These are phyloP conservation scores for Heliopora coerulea DNA, from an alignment of 92 coral and sea anemone species.

Conservation along the genomic window DNA sequence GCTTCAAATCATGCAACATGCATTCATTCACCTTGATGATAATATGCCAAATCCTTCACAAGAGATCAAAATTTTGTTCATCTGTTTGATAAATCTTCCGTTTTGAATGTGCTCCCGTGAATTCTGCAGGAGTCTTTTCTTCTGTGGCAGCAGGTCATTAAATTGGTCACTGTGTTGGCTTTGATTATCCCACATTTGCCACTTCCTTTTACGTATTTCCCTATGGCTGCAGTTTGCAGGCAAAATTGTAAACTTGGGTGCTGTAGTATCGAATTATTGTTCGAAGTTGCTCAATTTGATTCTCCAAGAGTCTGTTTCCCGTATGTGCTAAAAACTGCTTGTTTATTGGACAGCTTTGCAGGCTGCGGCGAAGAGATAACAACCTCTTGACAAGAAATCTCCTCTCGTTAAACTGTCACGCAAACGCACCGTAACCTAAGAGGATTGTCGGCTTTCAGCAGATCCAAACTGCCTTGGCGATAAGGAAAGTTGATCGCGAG, in stretches of 20 bases:
- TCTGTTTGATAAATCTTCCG: constrained; percentile 25
- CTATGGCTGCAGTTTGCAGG: constrained; percentile 14
- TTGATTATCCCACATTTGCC: constrained; percentile 15
- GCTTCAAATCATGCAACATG: constrained; percentile 13
- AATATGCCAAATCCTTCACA: constrained; percentile 14
- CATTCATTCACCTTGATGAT: not conserved
- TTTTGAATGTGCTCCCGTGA: constrained; percentile 19
- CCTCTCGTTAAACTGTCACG: constrained; percentile 35
- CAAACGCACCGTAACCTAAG: not conserved
- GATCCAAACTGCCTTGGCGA: too few relatives aligned
- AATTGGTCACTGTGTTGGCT: not conserved
- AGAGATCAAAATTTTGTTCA: constrained; percentile 23
- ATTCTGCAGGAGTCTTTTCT: constrained; percentile 36
- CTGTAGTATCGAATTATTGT: constrained; percentile 37
- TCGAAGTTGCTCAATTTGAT: constrained; percentile 23
- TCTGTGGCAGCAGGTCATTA: constrained; percentile 3
- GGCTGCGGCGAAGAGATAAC: constrained; percentile 46
- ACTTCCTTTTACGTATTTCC: constrained; percentile 1
- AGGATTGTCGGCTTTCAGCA: not conserved
- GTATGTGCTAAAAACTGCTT: constrained; percentile 1
- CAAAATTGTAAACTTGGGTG: constrained; percentile 22
- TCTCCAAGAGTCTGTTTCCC: constrained; percentile 32
- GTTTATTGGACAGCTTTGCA: constrained; percentile 21
- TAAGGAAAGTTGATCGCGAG: too few relatives aligned
- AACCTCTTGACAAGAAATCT: constrained; percentile 28